phyloP scores from a whole-genome alignment of 1,140 invertebrate genomes.

The Episyrphus balteatus region DNA sequence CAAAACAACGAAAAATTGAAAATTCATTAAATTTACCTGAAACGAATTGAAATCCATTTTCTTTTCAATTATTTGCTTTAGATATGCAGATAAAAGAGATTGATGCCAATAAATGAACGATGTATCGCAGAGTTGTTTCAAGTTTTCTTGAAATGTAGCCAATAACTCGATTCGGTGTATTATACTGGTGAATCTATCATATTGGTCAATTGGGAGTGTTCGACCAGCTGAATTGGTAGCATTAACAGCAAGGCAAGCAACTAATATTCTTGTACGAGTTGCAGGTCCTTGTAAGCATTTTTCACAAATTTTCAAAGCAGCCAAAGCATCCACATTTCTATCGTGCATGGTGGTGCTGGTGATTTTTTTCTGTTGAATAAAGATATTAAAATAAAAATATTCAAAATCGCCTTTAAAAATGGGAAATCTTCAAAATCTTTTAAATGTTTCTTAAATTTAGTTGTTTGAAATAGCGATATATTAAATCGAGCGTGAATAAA shows the following conservation, averaged over 20 bases:
- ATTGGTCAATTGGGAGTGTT: constrained; percentile 42
- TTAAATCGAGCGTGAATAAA: constrained; percentile 25
- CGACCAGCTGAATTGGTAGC: constrained; percentile 47
- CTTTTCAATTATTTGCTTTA: constrained; percentile 36
- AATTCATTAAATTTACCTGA: constrained; percentile 1
- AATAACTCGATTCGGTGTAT: constrained; percentile 53
- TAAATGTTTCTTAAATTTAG: background rate
- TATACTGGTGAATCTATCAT: constrained; percentile 41
- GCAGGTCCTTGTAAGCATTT: constrained; percentile 56
- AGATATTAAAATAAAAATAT: no score
- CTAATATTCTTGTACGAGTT: constrained; percentile 50
- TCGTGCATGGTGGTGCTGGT: constrained; percentile 34
- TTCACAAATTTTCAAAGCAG: constrained; percentile 61
- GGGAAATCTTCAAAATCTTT: no score
- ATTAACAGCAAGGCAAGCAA: constrained; percentile 52
- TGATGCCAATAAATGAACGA: constrained; percentile 76
- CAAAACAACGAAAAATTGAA: background rate
- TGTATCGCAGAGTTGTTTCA: constrained; percentile 55
- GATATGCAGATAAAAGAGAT: constrained; percentile 64
- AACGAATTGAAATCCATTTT: constrained; percentile 10
- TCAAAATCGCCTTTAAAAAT: no score
- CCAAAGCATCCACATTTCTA: constrained; percentile 53
- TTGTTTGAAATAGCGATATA: background rate
- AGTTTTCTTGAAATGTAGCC: constrained; percentile 45
- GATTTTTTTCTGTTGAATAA: constrained; percentile 12